Evolutionary conservation across 2,797 vertebrate species (phyloP).

Genomic region (Gallinago solitaria): DNA sequence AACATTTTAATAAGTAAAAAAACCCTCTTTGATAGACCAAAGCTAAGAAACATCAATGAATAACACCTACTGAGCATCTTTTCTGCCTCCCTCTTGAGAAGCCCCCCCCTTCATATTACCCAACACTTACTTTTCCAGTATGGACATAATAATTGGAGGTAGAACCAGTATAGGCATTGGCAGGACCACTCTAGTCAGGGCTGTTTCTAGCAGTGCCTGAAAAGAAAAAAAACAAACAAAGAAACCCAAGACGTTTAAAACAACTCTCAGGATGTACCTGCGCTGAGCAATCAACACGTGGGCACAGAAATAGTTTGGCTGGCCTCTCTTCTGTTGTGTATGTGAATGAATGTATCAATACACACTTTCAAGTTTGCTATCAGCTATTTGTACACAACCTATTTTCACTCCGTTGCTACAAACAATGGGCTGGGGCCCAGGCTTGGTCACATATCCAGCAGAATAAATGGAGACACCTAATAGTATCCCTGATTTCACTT

Average conservation of each 20-base stretch:
- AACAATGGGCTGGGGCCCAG: not conserved
- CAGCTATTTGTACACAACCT: not conserved
- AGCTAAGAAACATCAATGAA: fast-evolving
- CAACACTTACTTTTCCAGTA: slow-evolving; percentile 90
- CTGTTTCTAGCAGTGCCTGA: slow-evolving; percentile 91
- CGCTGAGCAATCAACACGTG: fast-evolving
- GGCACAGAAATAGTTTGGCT: not conserved
- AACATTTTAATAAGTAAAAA: not conserved
- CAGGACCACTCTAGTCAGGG: slow-evolving; percentile 89
- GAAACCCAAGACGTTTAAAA: not conserved
- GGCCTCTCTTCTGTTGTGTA: not conserved
- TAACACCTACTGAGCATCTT: not conserved
- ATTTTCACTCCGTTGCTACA: not conserved
- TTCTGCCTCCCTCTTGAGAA: not conserved
- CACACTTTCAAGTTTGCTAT: not conserved
- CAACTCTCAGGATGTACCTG: not conserved
- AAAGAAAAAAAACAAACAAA: not conserved
- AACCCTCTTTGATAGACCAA: not conserved
- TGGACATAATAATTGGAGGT: slow-evolving; percentile 90
- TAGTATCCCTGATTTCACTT: not conserved
- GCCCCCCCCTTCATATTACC: fast-evolving
- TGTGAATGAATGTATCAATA: not conserved
- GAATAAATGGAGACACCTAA: not conserved
- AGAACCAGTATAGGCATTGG: slow-evolving; percentile 94
- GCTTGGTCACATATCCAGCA: not conserved